Base-by-base conservation (phyloP, 1,140 invertebrate genomes). In the Drosophila chauvacae region DNA sequence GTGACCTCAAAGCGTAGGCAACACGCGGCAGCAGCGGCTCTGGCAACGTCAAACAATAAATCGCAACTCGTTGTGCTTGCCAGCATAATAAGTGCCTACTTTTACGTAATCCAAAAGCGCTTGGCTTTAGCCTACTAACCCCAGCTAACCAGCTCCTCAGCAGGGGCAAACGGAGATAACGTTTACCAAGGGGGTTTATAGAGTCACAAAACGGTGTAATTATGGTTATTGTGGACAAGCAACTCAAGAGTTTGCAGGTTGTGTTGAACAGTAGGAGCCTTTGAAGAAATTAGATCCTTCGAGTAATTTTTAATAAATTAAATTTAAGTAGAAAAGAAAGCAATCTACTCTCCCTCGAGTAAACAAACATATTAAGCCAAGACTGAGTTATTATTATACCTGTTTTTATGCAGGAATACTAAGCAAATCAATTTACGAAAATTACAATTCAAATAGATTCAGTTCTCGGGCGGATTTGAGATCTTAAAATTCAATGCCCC, bases 71-170 rank as follows among this genome's bases (percentile, higher is more conserved):
- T 81, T 78, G 81, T 88, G 81, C 84, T 90, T 88, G 77, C 84
- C 84, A 88, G 84, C 85, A 88, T 88, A 88, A 88, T 88, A 88
- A 88, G 85, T 88, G 87, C 83, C 76, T 71, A 72, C 77, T 72
- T 88, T 84, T 87, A 88, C 73, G 81, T 87, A 90, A 87, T 88
- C 84, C 85, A 73, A 73, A 60, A 69, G 47, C 44, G 75, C 56
- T 80, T 74, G 72, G 59, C 76, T 79, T 48, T 35, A 50, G 28
- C 55, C 51, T 18, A 37, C 18, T 35, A 41, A 65, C 37, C 33
- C 10, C 45, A 7, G 14, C 0, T 26, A 28, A 53, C 33, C 53
- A 26, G 20, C 20, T 39, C 53, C 13, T 55, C 13, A 1, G 47
- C 56, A 72, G 71, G n/a, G 70, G 66, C 66, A 26, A 51, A 48